Evolutionary conservation across 1,140 invertebrate species (phyloP), one percentile per base, ranked within the genome.

Genomic region (Teleogryllus occipitalis): DNA sequence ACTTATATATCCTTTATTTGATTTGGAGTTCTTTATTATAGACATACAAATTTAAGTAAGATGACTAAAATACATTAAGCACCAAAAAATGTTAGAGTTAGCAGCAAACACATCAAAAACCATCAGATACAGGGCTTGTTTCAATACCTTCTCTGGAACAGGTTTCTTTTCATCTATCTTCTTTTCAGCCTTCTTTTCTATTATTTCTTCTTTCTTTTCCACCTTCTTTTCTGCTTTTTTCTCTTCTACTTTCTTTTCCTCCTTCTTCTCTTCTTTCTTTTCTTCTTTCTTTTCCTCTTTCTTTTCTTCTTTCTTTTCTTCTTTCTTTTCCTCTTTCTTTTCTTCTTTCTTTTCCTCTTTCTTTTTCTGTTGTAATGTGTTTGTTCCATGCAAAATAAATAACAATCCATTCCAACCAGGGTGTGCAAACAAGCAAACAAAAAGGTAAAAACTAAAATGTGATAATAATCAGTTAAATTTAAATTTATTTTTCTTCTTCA

Each of bases 301-400:
- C 86, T 86, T 83, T 88, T 86, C 22, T 87, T 85, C n/a, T 85
- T 86, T 80, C 85, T 85, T 82, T 84, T 84, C 80, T 46, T 76
- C 78, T 76, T 82, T 82, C 78, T 84, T 81, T 79, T 83, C 81
- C 78, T 83, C 82, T 75, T 84, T 82, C 47, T 80, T 77, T 18
- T 83, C 85, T 46, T 79, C 83, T 87, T 85, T 74, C 86, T 86
- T 80, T 85, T 83, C 86, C 79, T 82, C 89, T 86, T 81, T 88
- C 87, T 82, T 89, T 87, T 88, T 77, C 86, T 87, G 83, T 81
- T 76, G 82, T 81, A 78, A 83, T 82, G 48, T 84, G 83, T 39
- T 84, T 84, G 49, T 83, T 39, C 1, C 54, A 65, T 65, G 54
- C 54, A 65, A 27, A 18, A 81, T 21, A 82, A 79, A 79, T 21